phyloP scores from a whole-genome alignment of 1,140 invertebrate genomes.

The Holotrichia oblita region DNA sequence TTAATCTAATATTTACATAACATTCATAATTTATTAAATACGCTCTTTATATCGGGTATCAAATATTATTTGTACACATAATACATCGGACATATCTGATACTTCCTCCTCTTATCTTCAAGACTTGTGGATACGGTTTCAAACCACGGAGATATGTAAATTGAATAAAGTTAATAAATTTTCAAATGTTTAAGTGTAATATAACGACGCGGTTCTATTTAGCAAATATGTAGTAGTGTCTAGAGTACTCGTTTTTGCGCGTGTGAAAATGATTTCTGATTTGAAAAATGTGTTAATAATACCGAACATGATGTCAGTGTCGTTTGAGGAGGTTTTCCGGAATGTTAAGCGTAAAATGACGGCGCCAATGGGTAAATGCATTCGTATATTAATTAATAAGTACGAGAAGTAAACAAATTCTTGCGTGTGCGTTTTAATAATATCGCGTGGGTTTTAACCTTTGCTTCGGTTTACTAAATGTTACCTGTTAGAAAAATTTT shows the following conservation, averaged over 20 bases:
- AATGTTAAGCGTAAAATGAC: neutral
- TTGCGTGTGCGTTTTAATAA: neutral
- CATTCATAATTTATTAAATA: conserved; percentile 19
- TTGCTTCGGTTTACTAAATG: neutral
- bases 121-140: conserved; percentile 1
- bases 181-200: too few relatives aligned
- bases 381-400: too few relatives aligned
- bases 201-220: too few relatives aligned
- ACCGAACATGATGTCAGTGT: neutral
- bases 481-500: too few relatives aligned
- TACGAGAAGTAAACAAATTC: neutral
- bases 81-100: conserved; percentile 17
- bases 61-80: conserved; percentile 14
- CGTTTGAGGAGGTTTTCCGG: neutral
- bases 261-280: neutral
- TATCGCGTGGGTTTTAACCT: neutral
- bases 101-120: neutral
- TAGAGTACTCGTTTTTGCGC: too few relatives aligned
- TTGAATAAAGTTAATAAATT: too few relatives aligned
- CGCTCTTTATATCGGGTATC: neutral
- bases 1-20: neutral
- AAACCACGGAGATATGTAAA: neutral
- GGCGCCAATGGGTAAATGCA: conserved; percentile 4
- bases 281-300: too few relatives aligned
- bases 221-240: too few relatives aligned